phyloP scores from a whole-genome alignment of 2,797 vertebrate genomes.

The Sebastes paucispinis region DNA sequence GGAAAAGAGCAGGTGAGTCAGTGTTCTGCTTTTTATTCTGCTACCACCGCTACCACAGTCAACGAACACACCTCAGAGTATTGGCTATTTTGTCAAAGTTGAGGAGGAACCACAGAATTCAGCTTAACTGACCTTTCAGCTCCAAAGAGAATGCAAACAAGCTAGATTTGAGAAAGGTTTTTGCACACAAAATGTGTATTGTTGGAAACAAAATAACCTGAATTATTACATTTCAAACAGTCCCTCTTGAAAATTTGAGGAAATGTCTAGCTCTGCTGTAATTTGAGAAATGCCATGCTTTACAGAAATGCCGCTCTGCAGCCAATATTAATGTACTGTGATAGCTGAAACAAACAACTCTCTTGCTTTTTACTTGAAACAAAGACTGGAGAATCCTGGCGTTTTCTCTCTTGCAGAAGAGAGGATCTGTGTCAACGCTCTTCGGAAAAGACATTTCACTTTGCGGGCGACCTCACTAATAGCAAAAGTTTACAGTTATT shows the following conservation, averaged over 20 bases:
- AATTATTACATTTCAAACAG: not conserved
- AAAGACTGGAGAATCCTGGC: not conserved
- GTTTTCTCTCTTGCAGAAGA: slow-evolving; percentile 1
- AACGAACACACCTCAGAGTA: not conserved
- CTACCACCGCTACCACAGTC: not conserved
- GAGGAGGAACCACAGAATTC: not conserved
- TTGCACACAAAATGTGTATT: not conserved
- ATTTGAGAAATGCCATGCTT: not conserved
- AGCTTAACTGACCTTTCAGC: not conserved
- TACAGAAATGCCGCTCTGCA: not conserved
- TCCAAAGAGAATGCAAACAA: not conserved
- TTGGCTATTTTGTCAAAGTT: not conserved
- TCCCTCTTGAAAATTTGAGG: not conserved
- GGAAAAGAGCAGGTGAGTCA: not conserved
- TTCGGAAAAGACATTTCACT: slow-evolving; percentile 57
- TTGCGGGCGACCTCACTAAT: slow-evolving; percentile 63
- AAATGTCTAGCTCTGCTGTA: not conserved
- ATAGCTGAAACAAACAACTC: not conserved
- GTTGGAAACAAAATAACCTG: not conserved
- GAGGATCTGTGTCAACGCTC: slow-evolving; percentile 40
- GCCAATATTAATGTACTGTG: not conserved
- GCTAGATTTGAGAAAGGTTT: not conserved
- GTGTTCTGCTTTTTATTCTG: not conserved
- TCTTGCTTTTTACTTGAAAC: not conserved
- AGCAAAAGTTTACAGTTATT: slow-evolving; percentile 73